phyloP scores from a whole-genome alignment of 2,113 vertebrate species.

The Mastomys natalensis region DNA sequence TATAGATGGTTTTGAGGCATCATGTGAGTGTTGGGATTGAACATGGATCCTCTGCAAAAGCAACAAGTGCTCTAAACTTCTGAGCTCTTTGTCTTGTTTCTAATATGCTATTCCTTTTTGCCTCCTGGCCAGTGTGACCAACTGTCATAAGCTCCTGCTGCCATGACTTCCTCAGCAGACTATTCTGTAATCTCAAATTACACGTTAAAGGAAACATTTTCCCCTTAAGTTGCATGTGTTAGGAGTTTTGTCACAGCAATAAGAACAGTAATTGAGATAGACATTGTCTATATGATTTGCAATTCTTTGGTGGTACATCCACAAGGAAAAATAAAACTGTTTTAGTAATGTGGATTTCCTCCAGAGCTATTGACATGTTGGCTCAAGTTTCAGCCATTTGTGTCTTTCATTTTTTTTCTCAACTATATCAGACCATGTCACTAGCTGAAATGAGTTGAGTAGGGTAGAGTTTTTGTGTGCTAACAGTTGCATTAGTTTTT shows the following conservation, averaged over 20 bases:
- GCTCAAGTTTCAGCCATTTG: neutral
- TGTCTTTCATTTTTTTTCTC: neutral
- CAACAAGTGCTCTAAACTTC: neutral
- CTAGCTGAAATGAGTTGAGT: constrained; percentile 3
- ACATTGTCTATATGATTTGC: neutral
- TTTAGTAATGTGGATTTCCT: neutral
- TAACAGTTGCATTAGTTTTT: constrained; percentile 6
- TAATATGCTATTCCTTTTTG: neutral
- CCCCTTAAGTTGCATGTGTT: neutral
- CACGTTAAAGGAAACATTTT: neutral
- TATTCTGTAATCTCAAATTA: neutral
- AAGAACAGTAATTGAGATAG: neutral
- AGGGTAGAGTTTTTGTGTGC: neutral
- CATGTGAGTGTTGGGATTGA: neutral
- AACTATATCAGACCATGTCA: neutral
- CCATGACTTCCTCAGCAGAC: neutral
- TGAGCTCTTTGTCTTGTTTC: neutral
- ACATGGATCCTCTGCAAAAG: neutral
- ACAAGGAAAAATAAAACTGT: neutral
- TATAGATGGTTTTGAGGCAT: neutral
- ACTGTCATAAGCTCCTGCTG: neutral
- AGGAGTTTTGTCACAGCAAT: too few species aligned
- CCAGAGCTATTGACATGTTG: neutral
- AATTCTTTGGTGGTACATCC: neutral
- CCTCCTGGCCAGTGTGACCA: neutral